These are phyloP conservation scores for Melanotaenia parkinsoni DNA, from an alignment of 2,797 vertebrate species.

Conservation along the genomic window DNA sequence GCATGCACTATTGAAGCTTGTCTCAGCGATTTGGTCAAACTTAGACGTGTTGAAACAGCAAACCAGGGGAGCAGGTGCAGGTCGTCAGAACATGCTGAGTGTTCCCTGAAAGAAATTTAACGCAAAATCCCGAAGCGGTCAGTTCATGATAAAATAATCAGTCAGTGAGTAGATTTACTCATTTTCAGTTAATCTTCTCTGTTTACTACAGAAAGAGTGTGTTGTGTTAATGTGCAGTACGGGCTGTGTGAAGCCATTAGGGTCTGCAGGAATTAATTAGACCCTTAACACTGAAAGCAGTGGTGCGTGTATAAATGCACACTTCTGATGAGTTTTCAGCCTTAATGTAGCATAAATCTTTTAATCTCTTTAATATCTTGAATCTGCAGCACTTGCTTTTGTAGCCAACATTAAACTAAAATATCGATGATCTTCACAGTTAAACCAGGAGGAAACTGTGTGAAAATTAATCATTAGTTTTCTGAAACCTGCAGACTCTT, in stretches of 20 bases:
- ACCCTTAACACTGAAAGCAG: constrained; percentile 37
- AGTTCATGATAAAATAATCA: constrained; percentile 9
- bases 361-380: not conserved
- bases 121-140: not conserved
- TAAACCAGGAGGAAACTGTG: not conserved
- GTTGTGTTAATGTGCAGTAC: constrained; percentile 30
- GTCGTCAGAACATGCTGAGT: constrained; percentile 24
- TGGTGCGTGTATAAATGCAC: constrained; percentile 49
- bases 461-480: not conserved
- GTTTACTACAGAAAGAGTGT: constrained; percentile 13
- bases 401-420: not conserved
- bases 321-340: constrained; percentile 42
- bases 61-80: constrained; percentile 27
- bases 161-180: constrained; percentile 26
- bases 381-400: constrained; percentile 5
- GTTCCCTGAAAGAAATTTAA: constrained; percentile 14
- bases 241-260: constrained; percentile 59
- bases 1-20: constrained; percentile 49
- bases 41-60: constrained; percentile 9
- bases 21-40: constrained; percentile 55
- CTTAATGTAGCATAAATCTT: not conserved
- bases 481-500: not conserved
- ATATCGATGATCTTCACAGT: not conserved
- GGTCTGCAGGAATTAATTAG: constrained; percentile 65
- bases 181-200: not conserved